Base-by-base conservation (phyloP, 2,797 vertebrate species). In the Avahi laniger region DNA sequence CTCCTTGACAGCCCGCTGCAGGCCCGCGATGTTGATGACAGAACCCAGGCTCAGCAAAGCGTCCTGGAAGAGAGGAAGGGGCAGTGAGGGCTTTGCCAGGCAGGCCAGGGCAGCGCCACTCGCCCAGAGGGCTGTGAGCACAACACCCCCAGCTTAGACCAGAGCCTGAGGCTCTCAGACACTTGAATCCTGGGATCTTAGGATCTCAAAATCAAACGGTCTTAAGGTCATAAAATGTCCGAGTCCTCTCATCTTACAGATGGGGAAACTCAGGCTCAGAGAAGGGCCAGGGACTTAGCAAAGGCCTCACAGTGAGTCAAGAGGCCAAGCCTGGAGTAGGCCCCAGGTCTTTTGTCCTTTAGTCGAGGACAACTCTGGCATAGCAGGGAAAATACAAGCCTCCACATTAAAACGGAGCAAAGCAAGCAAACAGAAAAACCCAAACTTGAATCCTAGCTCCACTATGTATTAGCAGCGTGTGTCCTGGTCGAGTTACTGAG, bases 1-100 rank as follows among this genome's bases (percentile, higher is more conserved):
- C 90, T 99, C 99, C 98, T 98, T 99, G 93, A 99, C 98, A 97
- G 99, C 99, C 24, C 88, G 98, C 91, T 98, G 99, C 94, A 99
- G 98, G 38, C 98, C 97, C 1, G 97, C 81, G 4, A 97, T 81
- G 17, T 99, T 99, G 65, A 99, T 98, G 15, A 99, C 98, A 0
- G 99, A 99, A 6, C 99, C 99, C 96, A 99, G 98, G 97, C 97
- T 99, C 98, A 99, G 99, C 98, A 99, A 98, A 96, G 99, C 99
- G 98, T 99, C 99, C 99, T 99, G 98, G 73, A 98, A 96, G 98
- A 96, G 95, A 98, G 97, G 83, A 98, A 92, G 98, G 98, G n/a
- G 81, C 38, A 7, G 73, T 94, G 89, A 96, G 43, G 41, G 48
- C 18, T 54, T 50, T 30, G 38, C 20, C n/a, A 17, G 35, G 17